Conservation (phyloP, 2,113 vertebrate species). For the Dunckerocampus dactyliophorus region DNA sequence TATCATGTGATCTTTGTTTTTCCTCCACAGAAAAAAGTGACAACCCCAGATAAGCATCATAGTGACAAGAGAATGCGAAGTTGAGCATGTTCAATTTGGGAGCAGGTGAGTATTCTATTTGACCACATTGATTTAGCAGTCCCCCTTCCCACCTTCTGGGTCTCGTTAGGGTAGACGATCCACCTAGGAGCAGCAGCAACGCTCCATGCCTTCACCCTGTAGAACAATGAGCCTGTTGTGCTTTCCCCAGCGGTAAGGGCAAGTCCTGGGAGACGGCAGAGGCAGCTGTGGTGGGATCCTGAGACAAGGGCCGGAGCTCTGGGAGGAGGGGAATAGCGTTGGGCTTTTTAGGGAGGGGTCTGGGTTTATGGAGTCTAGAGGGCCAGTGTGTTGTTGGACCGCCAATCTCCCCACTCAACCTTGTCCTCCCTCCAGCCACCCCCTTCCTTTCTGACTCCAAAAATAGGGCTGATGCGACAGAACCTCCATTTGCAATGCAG, state of each 20-base stretch:
- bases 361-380: slow-evolving; percentile 55
- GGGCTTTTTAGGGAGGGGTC: slow-evolving; percentile 34
- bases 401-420: slow-evolving; percentile 38
- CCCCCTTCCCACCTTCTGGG: slow-evolving; percentile 52
- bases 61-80: no score
- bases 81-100: slow-evolving; percentile 1
- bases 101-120: slow-evolving; percentile 12
- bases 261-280: slow-evolving; percentile 68
- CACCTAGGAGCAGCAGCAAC: slow-evolving; percentile 54
- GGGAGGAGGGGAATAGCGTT: slow-evolving; percentile 42
- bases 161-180: slow-evolving; percentile 59
- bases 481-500: slow-evolving; percentile 79
- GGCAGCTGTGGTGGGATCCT: slow-evolving; percentile 73
- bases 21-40: not conserved
- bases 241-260: slow-evolving; percentile 58
- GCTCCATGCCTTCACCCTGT: slow-evolving; percentile 56
- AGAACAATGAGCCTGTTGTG: slow-evolving; percentile 77
- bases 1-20: no score
- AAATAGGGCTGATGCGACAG: slow-evolving; percentile 66
- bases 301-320: slow-evolving; percentile 50
- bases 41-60: not conserved
- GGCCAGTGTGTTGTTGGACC: slow-evolving; percentile 75
- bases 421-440: slow-evolving; percentile 15
- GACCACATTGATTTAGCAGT: slow-evolving; percentile 30
- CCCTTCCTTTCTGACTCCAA: slow-evolving; percentile 60